A percentile compares a stretch with the other conserved stretches of the same genome.
Evolutionary conservation across 2,113 vertebrate genomes (phyloP).

Genomic region (Myrmecophaga tridactyla): DNA sequence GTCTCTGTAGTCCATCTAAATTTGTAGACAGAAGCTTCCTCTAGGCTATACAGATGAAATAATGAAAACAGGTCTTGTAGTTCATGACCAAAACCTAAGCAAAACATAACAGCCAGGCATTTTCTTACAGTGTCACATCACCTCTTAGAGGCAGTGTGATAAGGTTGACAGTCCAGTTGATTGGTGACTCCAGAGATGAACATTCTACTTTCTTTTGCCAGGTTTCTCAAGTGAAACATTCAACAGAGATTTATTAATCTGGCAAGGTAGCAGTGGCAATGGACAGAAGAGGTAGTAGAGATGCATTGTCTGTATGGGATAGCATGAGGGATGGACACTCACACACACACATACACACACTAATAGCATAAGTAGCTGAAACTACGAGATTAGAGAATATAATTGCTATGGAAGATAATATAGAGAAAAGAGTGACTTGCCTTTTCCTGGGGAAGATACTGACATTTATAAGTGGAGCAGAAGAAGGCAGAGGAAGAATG

Average conservation of each 20-base stretch:
- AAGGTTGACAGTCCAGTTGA: background rate
- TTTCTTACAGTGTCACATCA: background rate
- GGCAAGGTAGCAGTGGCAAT: background rate
- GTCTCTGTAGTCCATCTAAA: constrained; percentile 4
- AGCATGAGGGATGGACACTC: background rate
- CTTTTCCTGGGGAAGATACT: background rate
- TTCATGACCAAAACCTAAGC: background rate
- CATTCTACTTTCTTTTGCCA: background rate
- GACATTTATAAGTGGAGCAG: background rate
- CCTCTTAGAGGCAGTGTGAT: background rate
- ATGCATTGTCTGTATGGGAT: background rate
- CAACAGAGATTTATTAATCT: background rate
- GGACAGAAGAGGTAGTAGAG: background rate
- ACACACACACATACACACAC: no score
- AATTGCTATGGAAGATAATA: background rate
- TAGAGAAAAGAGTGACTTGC: background rate
- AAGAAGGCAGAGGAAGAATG: background rate
- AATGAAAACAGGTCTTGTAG: background rate
- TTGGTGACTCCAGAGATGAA: background rate
- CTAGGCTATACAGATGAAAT: background rate
- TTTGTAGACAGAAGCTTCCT: background rate
- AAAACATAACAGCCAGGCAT: background rate
- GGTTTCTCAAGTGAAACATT: background rate
- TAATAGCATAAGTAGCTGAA: background rate
- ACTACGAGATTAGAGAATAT: background rate